These are phyloP conservation scores for Crocidura indochinensis DNA, from an alignment of 2,797 vertebrate genomes.

Conservation along the genomic window DNA sequence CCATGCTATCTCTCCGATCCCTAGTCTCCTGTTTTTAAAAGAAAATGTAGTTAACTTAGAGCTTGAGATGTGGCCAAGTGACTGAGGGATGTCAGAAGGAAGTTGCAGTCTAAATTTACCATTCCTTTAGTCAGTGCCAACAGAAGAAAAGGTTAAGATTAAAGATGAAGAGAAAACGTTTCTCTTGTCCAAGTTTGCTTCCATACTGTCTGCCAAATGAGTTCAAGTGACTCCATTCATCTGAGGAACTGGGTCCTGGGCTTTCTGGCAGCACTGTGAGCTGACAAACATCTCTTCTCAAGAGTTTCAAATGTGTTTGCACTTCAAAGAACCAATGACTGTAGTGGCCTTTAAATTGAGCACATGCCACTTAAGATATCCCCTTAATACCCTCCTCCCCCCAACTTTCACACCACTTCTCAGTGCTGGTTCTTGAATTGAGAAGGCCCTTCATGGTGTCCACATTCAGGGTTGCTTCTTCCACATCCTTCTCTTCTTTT, in stretches of 20 bases:
- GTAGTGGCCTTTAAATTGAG: neutral
- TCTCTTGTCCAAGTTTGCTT: neutral
- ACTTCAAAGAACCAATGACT: conserved; percentile 20
- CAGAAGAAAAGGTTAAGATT: conserved; percentile 43
- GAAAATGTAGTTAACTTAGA: conserved; percentile 34
- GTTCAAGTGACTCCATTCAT: neutral
- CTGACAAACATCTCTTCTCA: neutral
- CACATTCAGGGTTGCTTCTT: neutral
- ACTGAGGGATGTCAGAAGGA: conserved; percentile 20
- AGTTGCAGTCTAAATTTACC: conserved; percentile 7
- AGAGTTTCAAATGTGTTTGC: neutral
- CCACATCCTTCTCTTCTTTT: neutral
- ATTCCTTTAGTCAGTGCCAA: neutral
- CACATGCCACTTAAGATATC: neutral
- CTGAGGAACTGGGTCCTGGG: neutral
- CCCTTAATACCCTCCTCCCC: neutral
- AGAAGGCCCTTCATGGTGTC: neutral
- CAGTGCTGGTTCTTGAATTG: neutral
- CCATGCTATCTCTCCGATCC: no score
- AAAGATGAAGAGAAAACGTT: conserved; percentile 6
- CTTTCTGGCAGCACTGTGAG: neutral
- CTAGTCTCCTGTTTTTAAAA: conserved; percentile 12
- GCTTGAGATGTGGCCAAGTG: conserved; percentile 12
- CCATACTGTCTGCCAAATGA: neutral
- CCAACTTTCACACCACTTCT: neutral